These are phyloP conservation scores for Cirrhinus molitorella DNA, from an alignment of 2,797 vertebrate species.

Conservation along the genomic window DNA sequence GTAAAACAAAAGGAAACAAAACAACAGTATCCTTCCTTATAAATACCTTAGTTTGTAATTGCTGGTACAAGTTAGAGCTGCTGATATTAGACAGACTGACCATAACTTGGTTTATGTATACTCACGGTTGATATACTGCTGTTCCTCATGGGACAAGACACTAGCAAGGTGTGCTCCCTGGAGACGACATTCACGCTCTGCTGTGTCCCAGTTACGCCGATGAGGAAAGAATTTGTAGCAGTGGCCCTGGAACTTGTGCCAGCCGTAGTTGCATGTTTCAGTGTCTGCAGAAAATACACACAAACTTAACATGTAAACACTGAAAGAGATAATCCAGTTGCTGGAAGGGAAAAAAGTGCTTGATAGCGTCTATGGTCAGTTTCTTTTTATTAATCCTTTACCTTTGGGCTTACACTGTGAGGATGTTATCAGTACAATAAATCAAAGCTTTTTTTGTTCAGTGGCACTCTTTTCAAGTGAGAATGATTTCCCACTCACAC, in stretches of 20 bases:
- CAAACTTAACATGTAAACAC: not conserved
- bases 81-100: not conserved
- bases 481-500: conserved; percentile 11
- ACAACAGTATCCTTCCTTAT: not conserved
- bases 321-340: conserved; percentile 1
- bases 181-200: conserved; percentile 94
- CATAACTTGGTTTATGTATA: conserved; percentile 7
- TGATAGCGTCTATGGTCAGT: not conserved
- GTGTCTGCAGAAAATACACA: conserved; percentile 81
- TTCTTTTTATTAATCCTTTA: conserved; percentile 14
- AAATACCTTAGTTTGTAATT: not conserved
- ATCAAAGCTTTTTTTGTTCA: conserved; percentile 23
- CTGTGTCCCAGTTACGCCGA: conserved; percentile 93
- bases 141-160: conserved; percentile 91
- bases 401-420: not conserved
- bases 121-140: conserved; percentile 96
- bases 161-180: conserved; percentile 94
- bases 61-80: not conserved
- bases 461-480: conserved; percentile 22
- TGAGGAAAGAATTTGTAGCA: conserved; percentile 96
- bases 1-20: not conserved
- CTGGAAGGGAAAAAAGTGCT: not conserved
- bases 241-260: conserved; percentile 98
- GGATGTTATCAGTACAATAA: conserved; percentile 30
- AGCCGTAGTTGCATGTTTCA: conserved; percentile 92